phyloP scores from a whole-genome alignment of 1,140 invertebrate species.

The Hyphantria cunea region DNA sequence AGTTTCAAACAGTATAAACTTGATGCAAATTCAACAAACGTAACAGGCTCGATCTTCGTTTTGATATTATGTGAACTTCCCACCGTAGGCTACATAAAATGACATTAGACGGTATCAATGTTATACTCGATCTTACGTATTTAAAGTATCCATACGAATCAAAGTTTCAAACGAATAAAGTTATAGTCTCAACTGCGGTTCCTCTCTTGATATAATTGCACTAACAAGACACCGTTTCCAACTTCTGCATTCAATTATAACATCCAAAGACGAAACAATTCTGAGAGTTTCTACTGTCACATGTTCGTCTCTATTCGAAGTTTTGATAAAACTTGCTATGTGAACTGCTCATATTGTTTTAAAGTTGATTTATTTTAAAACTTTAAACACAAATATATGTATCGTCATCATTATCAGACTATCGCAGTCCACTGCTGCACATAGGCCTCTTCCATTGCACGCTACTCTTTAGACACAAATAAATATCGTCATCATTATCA shows the following conservation, averaged over 20 bases:
- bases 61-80: no score
- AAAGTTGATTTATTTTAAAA: no score
- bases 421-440: no score
- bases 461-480: no score
- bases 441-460: no score
- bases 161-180: constrained; percentile 32
- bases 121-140: constrained; percentile 4
- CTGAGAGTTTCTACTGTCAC: constrained; percentile 18
- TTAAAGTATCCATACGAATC: constrained; percentile 7
- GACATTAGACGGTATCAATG: constrained; percentile 12
- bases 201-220: constrained; percentile 34
- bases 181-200: constrained; percentile 21
- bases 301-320: background rate
- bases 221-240: constrained; percentile 34
- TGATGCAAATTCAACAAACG: background rate
- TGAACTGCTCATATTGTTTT: no score
- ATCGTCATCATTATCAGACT: no score
- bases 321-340: background rate
- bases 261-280: constrained; percentile 29
- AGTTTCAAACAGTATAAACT: background rate
- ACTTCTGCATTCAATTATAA: constrained; percentile 44
- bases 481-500: no score
- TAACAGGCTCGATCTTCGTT: no score
- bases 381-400: no score
- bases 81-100: background rate